phyloP scores from a whole-genome alignment of 1,140 invertebrate genomes.

The Psilanteris sp. region DNA sequence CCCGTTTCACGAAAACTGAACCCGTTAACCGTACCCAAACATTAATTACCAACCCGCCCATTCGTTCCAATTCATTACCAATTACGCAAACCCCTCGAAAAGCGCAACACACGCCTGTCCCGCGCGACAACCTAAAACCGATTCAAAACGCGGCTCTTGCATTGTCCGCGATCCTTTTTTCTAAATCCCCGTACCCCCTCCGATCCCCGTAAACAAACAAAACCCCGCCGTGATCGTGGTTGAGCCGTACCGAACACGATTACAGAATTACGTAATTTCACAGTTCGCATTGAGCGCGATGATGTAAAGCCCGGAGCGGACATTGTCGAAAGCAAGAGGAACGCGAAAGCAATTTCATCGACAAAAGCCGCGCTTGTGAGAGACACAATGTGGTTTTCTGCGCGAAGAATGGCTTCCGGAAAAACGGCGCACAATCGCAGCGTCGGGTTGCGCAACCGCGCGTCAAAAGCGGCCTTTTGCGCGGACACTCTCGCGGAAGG shows the following conservation, averaged over 20 bases:
- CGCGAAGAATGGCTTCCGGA: conserved; percentile 48
- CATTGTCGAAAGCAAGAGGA: conserved; percentile 37
- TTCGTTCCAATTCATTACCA: too few relatives aligned
- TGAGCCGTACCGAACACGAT: conserved; percentile 27
- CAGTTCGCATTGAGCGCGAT: conserved; percentile 8
- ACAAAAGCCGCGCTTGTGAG: conserved; percentile 35
- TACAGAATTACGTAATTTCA: conserved; percentile 48
- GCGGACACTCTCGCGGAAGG: conserved; percentile 37
- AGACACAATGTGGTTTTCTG: conserved; percentile 43
- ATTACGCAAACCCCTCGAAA: too few relatives aligned
- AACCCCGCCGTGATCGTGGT: too few relatives aligned
- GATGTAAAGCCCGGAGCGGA: conserved; percentile 19
- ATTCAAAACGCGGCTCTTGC: too few relatives aligned
- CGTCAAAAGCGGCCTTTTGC: conserved; percentile 37
- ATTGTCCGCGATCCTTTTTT: too few relatives aligned
- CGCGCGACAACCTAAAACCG: too few relatives aligned
- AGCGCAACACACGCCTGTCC: too few relatives aligned
- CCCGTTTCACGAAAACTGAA: too few relatives aligned
- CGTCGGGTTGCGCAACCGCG: conserved; percentile 38
- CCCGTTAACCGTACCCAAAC: too few relatives aligned
- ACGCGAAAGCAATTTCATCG: conserved; percentile 47
- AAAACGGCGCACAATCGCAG: conserved; percentile 19
- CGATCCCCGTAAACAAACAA: too few relatives aligned
- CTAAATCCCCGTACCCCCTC: too few relatives aligned
- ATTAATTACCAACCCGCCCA: too few relatives aligned